These are phyloP conservation scores for Scolanthus callimorphus DNA, from an alignment of 92 coral and sea anemone genomes.

Conservation along the genomic window DNA sequence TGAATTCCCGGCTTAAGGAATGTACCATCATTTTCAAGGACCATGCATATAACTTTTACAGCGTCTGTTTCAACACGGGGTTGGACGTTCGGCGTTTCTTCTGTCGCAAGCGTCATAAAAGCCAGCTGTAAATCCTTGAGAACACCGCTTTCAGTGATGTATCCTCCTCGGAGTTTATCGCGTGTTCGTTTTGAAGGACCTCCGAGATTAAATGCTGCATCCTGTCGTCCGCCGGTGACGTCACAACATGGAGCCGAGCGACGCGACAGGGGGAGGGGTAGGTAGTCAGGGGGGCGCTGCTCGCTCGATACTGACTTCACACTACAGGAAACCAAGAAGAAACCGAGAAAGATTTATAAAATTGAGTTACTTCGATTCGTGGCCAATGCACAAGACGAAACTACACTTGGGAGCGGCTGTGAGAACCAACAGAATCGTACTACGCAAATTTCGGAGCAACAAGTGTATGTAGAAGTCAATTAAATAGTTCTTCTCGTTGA, in stretches of 20 bases:
- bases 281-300: conserved; percentile 11
- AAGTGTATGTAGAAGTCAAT: no score
- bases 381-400: no score
- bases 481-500: no score
- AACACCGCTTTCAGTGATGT: conserved; percentile 43
- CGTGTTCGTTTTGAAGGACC: conserved; percentile 49
- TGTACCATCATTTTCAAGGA: conserved; percentile 37
- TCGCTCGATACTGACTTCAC: conserved; percentile 18
- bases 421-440: no score
- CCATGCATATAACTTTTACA: conserved; percentile 20
- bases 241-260: no score
- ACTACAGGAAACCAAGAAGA: conserved; percentile 45
- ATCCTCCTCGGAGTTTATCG: conserved; percentile 35
- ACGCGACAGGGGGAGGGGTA: no score
- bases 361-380: background rate
- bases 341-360: background rate
- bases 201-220: conserved; percentile 36
- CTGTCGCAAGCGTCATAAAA: conserved; percentile 16
- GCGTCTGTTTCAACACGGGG: conserved; percentile 22
- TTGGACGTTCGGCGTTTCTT: conserved; percentile 7
- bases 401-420: no score
- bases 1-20: conserved; percentile 34
- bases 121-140: conserved; percentile 27
- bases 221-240: no score
- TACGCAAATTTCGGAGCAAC: no score